Base-by-base conservation (phyloP, 1,140 invertebrate genomes). In the Leptinotarsa texana region DNA sequence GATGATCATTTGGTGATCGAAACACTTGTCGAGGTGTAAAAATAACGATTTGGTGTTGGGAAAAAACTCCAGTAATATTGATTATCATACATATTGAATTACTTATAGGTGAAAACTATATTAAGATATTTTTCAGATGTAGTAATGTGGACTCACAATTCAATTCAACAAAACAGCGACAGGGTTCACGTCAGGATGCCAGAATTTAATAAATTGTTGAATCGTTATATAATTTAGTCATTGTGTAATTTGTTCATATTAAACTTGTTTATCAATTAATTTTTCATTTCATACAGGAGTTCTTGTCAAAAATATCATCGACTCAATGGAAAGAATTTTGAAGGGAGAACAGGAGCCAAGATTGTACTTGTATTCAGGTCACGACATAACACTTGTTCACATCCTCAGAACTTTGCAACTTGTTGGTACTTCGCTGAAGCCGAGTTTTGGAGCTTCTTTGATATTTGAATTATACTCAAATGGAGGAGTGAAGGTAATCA, bases 301-400 rank as follows among this genome's bases (percentile, higher is more conserved):
- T 8, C 85, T 90, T 63, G 75, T 91, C 8, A 85, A 82, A 72
- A 83, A 87, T 33, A 83, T 89, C 51, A 74, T 87, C n/a, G 65
- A 78, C 2, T 75, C 81, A 15, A 87, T 89, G 85, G 77, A 82
- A 68, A 72, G 79, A 4, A 78, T 74, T 61, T 74, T 79, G 4
- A 78, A 81, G 22, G 82, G 80, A 11, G 80, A 82, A 65, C 76
- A 86, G 4, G 81, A 84, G 67, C 85, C 86, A 27, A 88, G 88
- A 79, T 85, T 91, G 70, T 88, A 89, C 79, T 81, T 92, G 13
- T 94, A 93, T 84, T 89, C 92, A 0, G 92, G 87, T 0, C 93
- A 95, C 81, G 93, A 95, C 82, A 85, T 93, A 3, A 93, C 91
- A 0, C 81, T 94, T n/a, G 91, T 94, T 0, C 90, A 89, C 79